These are phyloP conservation scores for Microcebus jonahi DNA, from an alignment of 2,113 vertebrate species.

Conservation along the genomic window DNA sequence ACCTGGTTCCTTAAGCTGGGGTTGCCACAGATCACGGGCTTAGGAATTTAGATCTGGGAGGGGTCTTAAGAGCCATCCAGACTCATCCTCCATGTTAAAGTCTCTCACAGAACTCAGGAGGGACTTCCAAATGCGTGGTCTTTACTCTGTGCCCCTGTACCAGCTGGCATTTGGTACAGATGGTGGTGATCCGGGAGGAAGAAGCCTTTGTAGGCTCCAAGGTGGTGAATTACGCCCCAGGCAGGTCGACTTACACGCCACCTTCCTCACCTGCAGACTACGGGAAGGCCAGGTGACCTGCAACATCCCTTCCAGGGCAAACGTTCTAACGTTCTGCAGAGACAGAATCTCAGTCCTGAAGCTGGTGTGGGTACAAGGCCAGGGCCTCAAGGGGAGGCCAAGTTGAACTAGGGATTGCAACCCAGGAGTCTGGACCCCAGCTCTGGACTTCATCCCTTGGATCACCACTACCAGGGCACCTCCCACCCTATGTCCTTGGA, in stretches of 20 bases:
- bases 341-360: background rate
- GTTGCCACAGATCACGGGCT: background rate
- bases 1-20: background rate
- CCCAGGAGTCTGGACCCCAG: background rate
- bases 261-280: background rate
- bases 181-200: background rate
- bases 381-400: background rate
- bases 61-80: background rate
- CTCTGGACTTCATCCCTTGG: background rate
- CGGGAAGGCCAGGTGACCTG: background rate
- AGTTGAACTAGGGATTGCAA: background rate
- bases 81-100: background rate
- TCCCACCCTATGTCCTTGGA: rapidly evolving
- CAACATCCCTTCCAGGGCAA: background rate
- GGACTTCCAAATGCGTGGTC: background rate
- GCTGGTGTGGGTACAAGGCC: background rate
- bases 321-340: background rate
- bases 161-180: background rate
- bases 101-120: background rate
- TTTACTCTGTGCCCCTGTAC: background rate
- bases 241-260: background rate
- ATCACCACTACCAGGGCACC: background rate
- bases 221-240: background rate
- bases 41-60: background rate
- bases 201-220: background rate